These are phyloP conservation scores for Paramisgurnus dabryanus DNA, from an alignment of 2,113 vertebrate genomes.

Conservation along the genomic window DNA sequence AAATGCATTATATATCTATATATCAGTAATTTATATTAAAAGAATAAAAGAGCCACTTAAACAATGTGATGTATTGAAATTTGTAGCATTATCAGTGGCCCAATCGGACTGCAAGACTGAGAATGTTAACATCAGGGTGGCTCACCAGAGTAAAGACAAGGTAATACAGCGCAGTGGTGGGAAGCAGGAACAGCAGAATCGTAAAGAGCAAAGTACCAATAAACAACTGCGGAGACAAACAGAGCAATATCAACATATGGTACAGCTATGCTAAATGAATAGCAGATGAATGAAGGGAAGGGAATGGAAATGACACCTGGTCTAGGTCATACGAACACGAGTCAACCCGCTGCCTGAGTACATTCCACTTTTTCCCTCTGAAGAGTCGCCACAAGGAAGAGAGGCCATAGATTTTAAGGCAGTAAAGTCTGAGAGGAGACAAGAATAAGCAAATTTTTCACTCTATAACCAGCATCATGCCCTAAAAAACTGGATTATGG, in stretches of 20 bases:
- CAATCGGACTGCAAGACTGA: not conserved
- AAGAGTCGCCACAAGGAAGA: slow-evolving; percentile 96
- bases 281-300: not conserved
- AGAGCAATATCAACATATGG: not conserved
- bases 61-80: not conserved
- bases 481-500: not conserved
- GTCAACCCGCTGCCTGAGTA: slow-evolving; percentile 92
- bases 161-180: slow-evolving; percentile 94
- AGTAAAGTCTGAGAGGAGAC: slow-evolving; percentile 82
- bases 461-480: not conserved
- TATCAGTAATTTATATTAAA: too few relatives aligned
- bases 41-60: too few relatives aligned
- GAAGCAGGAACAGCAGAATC: slow-evolving; percentile 91
- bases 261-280: not conserved
- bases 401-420: slow-evolving; percentile 91
- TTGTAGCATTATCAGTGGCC: not conserved
- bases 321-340: slow-evolving; percentile 97
- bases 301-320: slow-evolving; percentile 77
- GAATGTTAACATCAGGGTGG: not conserved
- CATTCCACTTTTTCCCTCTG: slow-evolving; percentile 98
- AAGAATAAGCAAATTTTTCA: not conserved
- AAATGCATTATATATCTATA: too few relatives aligned
- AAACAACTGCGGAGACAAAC: slow-evolving; percentile 79
- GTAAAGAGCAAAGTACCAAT: slow-evolving; percentile 95
- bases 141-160: slow-evolving; percentile 96